Conservation (phyloP, 35 echinoderm and acorn worm species). For the Anneissia japonica region DNA sequence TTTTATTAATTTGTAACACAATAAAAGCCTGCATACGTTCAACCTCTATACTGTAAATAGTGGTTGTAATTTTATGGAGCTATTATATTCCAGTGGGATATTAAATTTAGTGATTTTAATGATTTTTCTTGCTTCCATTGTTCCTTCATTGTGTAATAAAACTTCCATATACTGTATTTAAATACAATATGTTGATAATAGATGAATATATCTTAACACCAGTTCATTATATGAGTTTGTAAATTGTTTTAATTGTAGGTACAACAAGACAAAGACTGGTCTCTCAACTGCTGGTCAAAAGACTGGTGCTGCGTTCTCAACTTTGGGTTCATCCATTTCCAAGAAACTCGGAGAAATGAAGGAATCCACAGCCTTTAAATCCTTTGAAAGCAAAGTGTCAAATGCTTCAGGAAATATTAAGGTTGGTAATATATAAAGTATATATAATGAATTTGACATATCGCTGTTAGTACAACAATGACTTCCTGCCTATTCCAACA, state of each 20-base stretch:
- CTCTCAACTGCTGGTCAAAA: conserved; percentile 79
- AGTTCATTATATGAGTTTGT: neutral
- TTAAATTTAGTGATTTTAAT: too few relatives aligned
- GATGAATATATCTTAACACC: neutral
- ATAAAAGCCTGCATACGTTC: neutral
- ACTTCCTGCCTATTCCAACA: too few relatives aligned
- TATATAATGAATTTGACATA: too few relatives aligned
- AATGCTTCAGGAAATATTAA: conserved; percentile 59
- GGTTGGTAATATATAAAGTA: conserved; percentile 16
- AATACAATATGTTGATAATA: neutral
- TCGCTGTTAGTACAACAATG: too few relatives aligned
- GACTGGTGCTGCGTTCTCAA: conserved; percentile 80
- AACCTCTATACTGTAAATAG: too few relatives aligned
- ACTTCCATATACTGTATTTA: too few relatives aligned
- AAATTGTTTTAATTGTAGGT: conserved; percentile 22
- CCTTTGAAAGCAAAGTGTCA: conserved; percentile 84
- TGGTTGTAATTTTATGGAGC: too few relatives aligned
- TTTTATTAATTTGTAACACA: neutral
- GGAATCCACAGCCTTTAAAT: conserved; percentile 91
- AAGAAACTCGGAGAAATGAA: conserved; percentile 87
- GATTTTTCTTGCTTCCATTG: too few relatives aligned
- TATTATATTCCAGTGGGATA: too few relatives aligned
- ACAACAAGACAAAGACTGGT: conserved; percentile 94
- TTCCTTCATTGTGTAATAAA: too few relatives aligned
- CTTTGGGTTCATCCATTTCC: conserved; percentile 66